A percentile compares a stretch with the other conserved stretches of the same genome.
phyloP scores from a whole-genome alignment of 1,140 invertebrate genomes.

The Drosophila nebulosa region DNA sequence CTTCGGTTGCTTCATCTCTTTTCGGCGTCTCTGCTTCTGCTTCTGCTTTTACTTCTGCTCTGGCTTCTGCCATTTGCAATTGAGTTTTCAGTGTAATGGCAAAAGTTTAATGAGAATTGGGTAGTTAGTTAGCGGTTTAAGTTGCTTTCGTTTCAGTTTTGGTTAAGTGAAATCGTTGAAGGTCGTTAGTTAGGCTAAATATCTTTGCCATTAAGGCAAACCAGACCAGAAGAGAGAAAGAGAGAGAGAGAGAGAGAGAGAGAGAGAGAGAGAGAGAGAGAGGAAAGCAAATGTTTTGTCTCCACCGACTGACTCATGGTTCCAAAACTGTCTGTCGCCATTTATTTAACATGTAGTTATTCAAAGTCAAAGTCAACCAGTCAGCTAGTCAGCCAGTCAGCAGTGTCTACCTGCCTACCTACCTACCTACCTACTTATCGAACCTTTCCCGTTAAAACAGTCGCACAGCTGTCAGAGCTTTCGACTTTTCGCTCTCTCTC shows the following conservation, averaged over 20 bases:
- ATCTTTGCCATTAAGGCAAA: background rate
- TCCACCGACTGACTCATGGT: too few relatives aligned
- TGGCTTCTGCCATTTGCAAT: constrained; percentile 37
- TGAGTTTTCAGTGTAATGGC: constrained; percentile 56
- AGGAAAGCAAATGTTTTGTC: too few relatives aligned
- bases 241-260: too few relatives aligned
- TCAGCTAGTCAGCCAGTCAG: too few relatives aligned
- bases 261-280: too few relatives aligned
- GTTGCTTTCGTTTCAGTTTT: constrained; percentile 23
- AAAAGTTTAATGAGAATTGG: constrained; percentile 62
- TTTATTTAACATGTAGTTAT: background rate
- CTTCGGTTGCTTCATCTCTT: background rate
- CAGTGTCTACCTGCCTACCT: background rate
- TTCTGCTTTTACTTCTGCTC: background rate
- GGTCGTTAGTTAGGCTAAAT: constrained; percentile 28
- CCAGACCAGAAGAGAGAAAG: too few relatives aligned
- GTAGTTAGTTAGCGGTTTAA: constrained; percentile 55
- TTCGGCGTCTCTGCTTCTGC: constrained; percentile 1
- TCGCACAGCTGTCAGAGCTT: background rate
- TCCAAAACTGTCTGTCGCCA: background rate
- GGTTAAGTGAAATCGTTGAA: constrained; percentile 42
- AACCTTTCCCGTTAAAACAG: background rate
- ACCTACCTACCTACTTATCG: background rate
- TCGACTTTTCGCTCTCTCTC: background rate
- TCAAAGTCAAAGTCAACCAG: too few relatives aligned